A percentile compares a stretch with the other conserved stretches of the same genome.
Conservation (phyloP, 2,113 vertebrate species). For the Perognathus longimembris region DNA sequence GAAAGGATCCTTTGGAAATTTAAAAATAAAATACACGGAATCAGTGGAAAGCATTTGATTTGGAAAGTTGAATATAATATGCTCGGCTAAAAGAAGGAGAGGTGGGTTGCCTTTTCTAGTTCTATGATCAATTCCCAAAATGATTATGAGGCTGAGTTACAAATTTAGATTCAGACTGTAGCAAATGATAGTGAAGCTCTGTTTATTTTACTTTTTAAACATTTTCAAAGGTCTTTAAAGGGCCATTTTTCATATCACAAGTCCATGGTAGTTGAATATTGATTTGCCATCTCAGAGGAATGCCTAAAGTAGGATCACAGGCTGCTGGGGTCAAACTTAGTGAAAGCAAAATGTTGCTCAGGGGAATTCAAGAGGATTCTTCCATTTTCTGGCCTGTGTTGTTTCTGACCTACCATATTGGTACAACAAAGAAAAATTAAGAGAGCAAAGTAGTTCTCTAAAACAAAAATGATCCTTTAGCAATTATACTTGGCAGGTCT, state of each 20-base stretch:
- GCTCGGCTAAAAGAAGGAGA: constrained; percentile 1
- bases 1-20: neutral
- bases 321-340: constrained; percentile 87
- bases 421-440: constrained; percentile 80
- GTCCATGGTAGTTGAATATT: constrained; percentile 87
- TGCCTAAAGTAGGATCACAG: constrained; percentile 83
- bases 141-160: constrained; percentile 78
- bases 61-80: neutral
- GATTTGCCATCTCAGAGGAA: constrained; percentile 87
- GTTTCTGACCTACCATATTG: constrained; percentile 84
- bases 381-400: constrained; percentile 84
- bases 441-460: constrained; percentile 84
- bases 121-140: constrained; percentile 69
- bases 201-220: constrained; percentile 91
- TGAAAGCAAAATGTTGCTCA: constrained; percentile 87
- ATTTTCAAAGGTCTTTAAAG: constrained; percentile 90
- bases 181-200: constrained; percentile 90
- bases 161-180: constrained; percentile 86
- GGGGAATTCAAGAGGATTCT: constrained; percentile 89
- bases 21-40: constrained; percentile 31
- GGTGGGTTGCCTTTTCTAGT: constrained; percentile 10
- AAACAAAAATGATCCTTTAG: constrained; percentile 83
- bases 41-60: neutral
- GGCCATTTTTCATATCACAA: constrained; percentile 90
- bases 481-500: constrained; percentile 78